Percentiles rank a stretch among this genome's conserved stretches.
Conservation (phyloP, 92 coral and sea anemone species). For the Zoanthus sociatus region DNA sequence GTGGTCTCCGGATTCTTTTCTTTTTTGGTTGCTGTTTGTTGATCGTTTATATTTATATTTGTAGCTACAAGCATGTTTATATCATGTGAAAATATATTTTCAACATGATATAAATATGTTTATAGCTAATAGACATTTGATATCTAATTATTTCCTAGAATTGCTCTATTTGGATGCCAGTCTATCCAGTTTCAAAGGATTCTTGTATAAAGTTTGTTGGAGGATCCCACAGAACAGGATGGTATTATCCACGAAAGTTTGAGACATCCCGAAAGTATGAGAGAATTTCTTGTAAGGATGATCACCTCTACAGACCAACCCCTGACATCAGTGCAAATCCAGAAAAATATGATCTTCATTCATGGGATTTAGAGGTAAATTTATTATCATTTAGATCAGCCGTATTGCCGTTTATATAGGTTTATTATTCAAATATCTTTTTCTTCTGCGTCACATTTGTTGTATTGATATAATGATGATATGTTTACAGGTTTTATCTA, state of each 20-base stretch:
- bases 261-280: slow-evolving; percentile 66
- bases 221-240: slow-evolving; percentile 91
- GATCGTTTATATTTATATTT: too few relatives aligned
- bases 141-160: slow-evolving; percentile 46
- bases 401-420: too few relatives aligned
- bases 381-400: not conserved
- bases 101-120: too few relatives aligned
- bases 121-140: too few relatives aligned
- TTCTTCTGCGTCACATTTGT: too few relatives aligned
- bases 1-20: too few relatives aligned
- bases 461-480: too few relatives aligned
- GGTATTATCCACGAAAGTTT: slow-evolving; percentile 92
- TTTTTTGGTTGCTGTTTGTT: too few relatives aligned
- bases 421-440: too few relatives aligned
- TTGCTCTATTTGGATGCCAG: slow-evolving; percentile 94
- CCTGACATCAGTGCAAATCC: slow-evolving; percentile 71
- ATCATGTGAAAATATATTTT: too few relatives aligned
- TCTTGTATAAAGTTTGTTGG: slow-evolving; percentile 74
- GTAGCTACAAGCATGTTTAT: too few relatives aligned
- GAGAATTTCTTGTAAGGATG: not conserved
- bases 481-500: too few relatives aligned
- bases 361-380: slow-evolving; percentile 90
- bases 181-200: slow-evolving; percentile 70
- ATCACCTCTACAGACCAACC: slow-evolving; percentile 55
- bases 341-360: slow-evolving; percentile 68